These are phyloP conservation scores for Rhamnusium bicolor DNA, from an alignment of 2,888 invertebrate species.

Conservation along the genomic window DNA sequence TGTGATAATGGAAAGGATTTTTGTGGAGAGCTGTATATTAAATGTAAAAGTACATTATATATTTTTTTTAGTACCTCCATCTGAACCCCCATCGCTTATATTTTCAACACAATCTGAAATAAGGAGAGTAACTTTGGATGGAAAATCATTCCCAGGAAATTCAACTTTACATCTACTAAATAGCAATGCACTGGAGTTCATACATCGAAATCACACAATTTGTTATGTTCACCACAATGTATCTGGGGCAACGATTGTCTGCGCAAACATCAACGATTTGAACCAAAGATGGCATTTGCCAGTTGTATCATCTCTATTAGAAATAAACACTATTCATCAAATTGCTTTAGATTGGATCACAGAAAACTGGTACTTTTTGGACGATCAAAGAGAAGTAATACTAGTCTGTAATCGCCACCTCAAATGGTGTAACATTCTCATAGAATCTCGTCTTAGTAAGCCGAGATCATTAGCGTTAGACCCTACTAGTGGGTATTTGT, in stretches of 20 bases:
- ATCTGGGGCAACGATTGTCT: constrained; percentile 74
- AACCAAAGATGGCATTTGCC: constrained; percentile 75
- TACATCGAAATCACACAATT: constrained; percentile 79
- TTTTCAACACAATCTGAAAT: constrained; percentile 81
- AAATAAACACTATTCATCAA: constrained; percentile 79
- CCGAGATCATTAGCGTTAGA: constrained; percentile 83
- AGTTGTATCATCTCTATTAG: constrained; percentile 77
- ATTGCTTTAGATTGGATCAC: constrained; percentile 89
- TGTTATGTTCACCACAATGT: constrained; percentile 83
- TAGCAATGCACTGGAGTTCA: constrained; percentile 76
- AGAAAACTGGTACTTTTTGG: constrained; percentile 89
- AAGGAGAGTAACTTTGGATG: constrained; percentile 75
- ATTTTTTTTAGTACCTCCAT: constrained; percentile 75
- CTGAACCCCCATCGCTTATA: constrained; percentile 78
- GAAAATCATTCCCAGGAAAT: constrained; percentile 70
- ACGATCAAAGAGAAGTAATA: constrained; percentile 61
- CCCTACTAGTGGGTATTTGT: constrained; percentile 83
- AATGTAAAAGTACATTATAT: background rate
- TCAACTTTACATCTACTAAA: constrained; percentile 68
- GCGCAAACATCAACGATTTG: constrained; percentile 79
- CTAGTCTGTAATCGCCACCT: constrained; percentile 71
- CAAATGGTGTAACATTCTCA: constrained; percentile 79
- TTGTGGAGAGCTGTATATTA: too few species aligned
- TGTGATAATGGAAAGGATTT: too few species aligned
- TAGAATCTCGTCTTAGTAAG: constrained; percentile 79